Conservation (phyloP, 2,113 vertebrate genomes). For the Podilymbus podiceps region DNA sequence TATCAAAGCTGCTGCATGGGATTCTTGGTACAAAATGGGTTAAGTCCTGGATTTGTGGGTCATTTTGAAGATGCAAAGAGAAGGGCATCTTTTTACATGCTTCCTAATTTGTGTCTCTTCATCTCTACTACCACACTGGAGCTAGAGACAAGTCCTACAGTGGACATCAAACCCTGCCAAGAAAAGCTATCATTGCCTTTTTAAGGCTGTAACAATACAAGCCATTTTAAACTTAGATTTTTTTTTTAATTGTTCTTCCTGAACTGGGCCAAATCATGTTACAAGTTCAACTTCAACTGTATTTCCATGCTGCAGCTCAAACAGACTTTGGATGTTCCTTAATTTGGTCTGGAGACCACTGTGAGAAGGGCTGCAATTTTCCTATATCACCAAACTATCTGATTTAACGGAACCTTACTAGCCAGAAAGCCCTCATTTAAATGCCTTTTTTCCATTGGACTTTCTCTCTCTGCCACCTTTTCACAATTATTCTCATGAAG, state of each 20-base stretch:
- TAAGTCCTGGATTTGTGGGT: not conserved
- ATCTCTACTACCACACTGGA: not conserved
- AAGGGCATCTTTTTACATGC: not conserved
- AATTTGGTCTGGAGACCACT: not conserved
- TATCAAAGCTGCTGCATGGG: not conserved
- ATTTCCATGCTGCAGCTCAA: not conserved
- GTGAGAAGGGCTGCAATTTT: not conserved
- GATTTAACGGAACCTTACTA: not conserved
- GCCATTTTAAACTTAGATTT: not conserved
- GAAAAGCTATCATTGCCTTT: not conserved
- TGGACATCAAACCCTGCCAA: not conserved
- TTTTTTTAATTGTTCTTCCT: not conserved
- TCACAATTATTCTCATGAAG: not conserved
- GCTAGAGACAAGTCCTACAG: not conserved
- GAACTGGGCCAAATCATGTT: not conserved
- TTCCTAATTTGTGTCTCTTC: not conserved
- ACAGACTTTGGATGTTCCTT: not conserved
- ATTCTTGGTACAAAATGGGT: not conserved
- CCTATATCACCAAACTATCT: not conserved
- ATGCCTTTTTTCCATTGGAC: not conserved
- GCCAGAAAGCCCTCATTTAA: not conserved
- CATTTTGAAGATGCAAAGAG: not conserved
- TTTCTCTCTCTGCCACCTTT: not conserved
- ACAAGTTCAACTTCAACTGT: not conserved
- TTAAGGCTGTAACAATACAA: not conserved